phyloP scores from a whole-genome alignment of 2,888 invertebrate species.

The Drosophila longiperda region DNA sequence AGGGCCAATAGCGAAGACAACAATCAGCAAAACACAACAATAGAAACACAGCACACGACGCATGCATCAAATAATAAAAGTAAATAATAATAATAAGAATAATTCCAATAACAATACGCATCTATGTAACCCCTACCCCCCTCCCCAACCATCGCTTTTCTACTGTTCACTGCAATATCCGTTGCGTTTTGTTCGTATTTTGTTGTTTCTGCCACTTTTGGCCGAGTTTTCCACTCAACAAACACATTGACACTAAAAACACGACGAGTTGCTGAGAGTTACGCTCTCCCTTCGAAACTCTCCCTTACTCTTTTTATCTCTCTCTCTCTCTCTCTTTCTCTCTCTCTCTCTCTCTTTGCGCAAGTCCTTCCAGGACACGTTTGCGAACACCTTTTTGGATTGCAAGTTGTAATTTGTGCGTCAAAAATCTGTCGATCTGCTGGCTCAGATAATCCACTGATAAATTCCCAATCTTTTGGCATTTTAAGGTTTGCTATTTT shows the following conservation, averaged over 20 bases:
- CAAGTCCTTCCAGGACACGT: constrained; percentile 51
- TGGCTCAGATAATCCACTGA: constrained; percentile 39
- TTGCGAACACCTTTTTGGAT: constrained; percentile 20
- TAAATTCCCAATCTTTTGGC: constrained; percentile 33
- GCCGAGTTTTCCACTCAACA: constrained; percentile 60
- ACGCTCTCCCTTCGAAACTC: neutral
- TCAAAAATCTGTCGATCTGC: constrained; percentile 29
- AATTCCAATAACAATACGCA: constrained; percentile 61
- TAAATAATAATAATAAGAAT: constrained; percentile 65
- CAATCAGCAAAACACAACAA: constrained; percentile 9
- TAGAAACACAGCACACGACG: constrained; percentile 1
- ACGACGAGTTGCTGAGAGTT: constrained; percentile 6
- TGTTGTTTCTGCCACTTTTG: constrained; percentile 39
- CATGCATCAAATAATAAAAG: constrained; percentile 42
- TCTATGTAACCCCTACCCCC: constrained; percentile 14
- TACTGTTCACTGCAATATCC: constrained; percentile 55
- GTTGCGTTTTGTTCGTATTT: constrained; percentile 5
- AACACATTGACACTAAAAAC: constrained; percentile 56
- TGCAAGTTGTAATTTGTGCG: constrained; percentile 19
- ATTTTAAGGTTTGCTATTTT: constrained; percentile 27
- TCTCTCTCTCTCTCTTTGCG: constrained; percentile 37
- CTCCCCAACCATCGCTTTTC: constrained; percentile 17
- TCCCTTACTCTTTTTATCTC: neutral
- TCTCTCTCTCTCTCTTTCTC: constrained; percentile 18
- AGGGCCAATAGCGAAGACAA: constrained; percentile 23